Percentiles rank a stretch among this genome's conserved stretches.
Conservation (phyloP, 2,888 invertebrate species). For the Agrochola lota region DNA sequence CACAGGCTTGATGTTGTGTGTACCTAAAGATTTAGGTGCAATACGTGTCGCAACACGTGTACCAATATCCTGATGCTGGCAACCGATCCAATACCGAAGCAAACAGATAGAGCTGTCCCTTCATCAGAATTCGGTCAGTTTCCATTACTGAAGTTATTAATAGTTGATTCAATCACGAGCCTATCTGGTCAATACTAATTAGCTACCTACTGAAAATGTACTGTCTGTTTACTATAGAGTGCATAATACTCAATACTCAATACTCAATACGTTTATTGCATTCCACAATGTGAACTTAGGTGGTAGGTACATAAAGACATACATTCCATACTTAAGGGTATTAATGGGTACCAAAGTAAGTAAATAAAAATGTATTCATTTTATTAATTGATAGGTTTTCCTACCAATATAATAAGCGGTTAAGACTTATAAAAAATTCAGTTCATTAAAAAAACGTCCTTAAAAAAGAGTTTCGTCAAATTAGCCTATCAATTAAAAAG, state of each 20-base stretch:
- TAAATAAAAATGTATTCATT: neutral
- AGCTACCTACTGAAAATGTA: neutral
- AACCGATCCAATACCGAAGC: constrained; percentile 35
- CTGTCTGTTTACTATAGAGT: neutral
- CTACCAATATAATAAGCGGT: too few relatives aligned
- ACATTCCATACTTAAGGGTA: neutral
- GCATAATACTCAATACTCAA: too few relatives aligned
- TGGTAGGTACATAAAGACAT: too few relatives aligned
- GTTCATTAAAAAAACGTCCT: neutral
- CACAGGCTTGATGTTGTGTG: neutral
- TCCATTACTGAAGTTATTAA: constrained; percentile 31
- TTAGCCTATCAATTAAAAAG: neutral
- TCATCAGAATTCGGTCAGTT: constrained; percentile 26
- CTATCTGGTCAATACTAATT: neutral
- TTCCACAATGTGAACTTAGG: too few relatives aligned
- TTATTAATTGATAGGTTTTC: too few relatives aligned
- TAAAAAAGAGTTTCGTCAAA: neutral
- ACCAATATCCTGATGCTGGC: neutral
- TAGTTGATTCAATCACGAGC: constrained; percentile 17
- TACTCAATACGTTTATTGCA: too few relatives aligned
- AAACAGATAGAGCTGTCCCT: constrained; percentile 41
- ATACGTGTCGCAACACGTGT: constrained; percentile 37
- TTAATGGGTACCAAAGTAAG: neutral
- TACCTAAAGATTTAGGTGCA: neutral
- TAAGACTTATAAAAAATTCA: too few relatives aligned